A percentile compares a stretch with the other conserved stretches of the same genome.
Evolutionary conservation across 2,797 vertebrate species (phyloP).

Genomic region (Acrossocheilus wenchowensis): DNA sequence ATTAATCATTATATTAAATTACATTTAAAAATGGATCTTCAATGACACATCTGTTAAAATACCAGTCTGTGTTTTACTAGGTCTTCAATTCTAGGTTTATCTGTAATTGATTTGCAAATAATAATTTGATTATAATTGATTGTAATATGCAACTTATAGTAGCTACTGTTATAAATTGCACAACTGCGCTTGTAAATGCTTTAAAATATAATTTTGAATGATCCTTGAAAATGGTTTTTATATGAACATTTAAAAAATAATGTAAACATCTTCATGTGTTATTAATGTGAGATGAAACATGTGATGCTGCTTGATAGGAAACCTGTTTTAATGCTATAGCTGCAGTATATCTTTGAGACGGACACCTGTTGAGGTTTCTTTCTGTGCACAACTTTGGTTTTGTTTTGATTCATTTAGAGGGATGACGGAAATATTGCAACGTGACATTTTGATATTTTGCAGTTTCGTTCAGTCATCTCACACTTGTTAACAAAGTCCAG

Average conservation of each 20-base stretch:
- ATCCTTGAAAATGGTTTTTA: background rate
- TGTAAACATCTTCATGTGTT: background rate
- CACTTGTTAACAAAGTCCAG: background rate
- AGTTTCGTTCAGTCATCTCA: background rate
- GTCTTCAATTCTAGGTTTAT: background rate
- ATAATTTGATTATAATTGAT: background rate
- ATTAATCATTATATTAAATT: background rate
- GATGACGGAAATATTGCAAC: background rate
- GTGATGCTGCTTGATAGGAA: background rate
- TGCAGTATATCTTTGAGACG: background rate
- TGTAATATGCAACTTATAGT: background rate
- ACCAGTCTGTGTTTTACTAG: background rate
- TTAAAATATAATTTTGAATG: background rate
- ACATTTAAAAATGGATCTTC: background rate
- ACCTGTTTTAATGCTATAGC: background rate
- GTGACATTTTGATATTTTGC: background rate
- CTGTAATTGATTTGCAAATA: slow-evolving; percentile 2
- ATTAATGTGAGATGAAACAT: background rate
- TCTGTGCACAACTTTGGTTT: background rate
- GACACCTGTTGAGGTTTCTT: slow-evolving; percentile 47
- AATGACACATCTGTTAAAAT: background rate
- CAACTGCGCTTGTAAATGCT: background rate
- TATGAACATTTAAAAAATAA: background rate
- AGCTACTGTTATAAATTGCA: background rate
- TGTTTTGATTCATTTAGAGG: background rate